Conservation (phyloP, 2,888 invertebrate genomes). For the Harpagoxenus sublaevis region DNA sequence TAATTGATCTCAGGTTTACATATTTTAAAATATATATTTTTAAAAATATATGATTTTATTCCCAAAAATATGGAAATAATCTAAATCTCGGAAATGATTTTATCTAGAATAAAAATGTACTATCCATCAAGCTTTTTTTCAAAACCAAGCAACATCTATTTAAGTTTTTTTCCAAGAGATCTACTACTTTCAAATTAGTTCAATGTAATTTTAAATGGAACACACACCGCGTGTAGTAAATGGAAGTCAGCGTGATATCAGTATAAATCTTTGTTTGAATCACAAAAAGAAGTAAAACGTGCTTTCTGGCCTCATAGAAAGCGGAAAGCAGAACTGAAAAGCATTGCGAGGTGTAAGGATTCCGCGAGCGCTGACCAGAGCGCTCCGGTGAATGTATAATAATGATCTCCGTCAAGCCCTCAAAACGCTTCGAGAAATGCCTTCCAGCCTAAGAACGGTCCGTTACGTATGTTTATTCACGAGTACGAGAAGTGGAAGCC, state of each 20-base stretch:
- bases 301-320: neutral
- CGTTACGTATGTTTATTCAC: conserved; percentile 51
- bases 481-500: conserved; percentile 25
- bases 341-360: conserved; percentile 17
- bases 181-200: neutral
- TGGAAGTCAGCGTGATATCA: neutral
- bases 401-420: conserved; percentile 48
- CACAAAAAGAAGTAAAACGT: neutral
- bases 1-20: neutral
- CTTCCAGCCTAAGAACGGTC: conserved; percentile 27
- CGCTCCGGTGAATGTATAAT: conserved; percentile 51
- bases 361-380: neutral
- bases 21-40: neutral
- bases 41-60: neutral
- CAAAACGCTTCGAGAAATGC: conserved; percentile 47
- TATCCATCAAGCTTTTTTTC: neutral
- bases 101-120: neutral
- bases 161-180: neutral
- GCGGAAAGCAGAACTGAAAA: conserved; percentile 13
- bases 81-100: neutral
- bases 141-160: neutral
- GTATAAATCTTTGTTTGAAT: conserved; percentile 6
- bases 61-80: neutral
- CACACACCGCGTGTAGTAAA: neutral
- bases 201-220: neutral